These are phyloP conservation scores for Drosophila repletoides DNA, from an alignment of 1,140 invertebrate genomes.

Conservation along the genomic window DNA sequence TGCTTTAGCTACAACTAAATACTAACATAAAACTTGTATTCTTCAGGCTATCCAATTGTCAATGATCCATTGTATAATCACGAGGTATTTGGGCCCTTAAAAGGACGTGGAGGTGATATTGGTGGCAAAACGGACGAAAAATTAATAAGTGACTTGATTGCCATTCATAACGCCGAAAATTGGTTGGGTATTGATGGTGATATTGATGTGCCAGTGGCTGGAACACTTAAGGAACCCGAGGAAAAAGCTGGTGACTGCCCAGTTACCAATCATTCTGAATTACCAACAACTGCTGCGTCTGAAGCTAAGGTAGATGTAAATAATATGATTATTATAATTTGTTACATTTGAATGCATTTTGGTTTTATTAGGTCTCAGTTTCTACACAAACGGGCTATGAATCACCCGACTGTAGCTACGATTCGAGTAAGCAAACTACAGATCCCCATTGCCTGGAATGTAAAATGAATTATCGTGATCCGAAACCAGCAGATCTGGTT, in stretches of 20 bases:
- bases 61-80: conserved; percentile 99
- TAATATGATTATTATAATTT: background rate
- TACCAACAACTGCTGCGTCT: background rate
- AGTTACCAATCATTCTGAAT: background rate
- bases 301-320: background rate
- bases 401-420: conserved; percentile 82
- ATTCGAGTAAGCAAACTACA: conserved; percentile 88
- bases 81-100: conserved; percentile 94
- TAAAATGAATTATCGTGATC: conserved; percentile 94
- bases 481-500: conserved; percentile 93
- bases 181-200: conserved; percentile 96
- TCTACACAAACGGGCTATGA: conserved; percentile 46
- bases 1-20: background rate
- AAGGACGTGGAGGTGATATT: conserved; percentile 94
- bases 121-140: conserved; percentile 95
- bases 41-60: conserved; percentile 87
- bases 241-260: conserved; percentile 30
- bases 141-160: conserved; percentile 92
- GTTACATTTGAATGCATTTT: background rate
- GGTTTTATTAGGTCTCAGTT: conserved; percentile 17
- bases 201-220: conserved; percentile 89
- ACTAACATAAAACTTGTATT: background rate
- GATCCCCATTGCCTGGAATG: conserved; percentile 96
- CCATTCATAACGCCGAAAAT: conserved; percentile 96
- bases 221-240: conserved; percentile 81